Evolutionary conservation across 1,140 invertebrate genomes (phyloP).

Genomic region (Babylonia areolata): DNA sequence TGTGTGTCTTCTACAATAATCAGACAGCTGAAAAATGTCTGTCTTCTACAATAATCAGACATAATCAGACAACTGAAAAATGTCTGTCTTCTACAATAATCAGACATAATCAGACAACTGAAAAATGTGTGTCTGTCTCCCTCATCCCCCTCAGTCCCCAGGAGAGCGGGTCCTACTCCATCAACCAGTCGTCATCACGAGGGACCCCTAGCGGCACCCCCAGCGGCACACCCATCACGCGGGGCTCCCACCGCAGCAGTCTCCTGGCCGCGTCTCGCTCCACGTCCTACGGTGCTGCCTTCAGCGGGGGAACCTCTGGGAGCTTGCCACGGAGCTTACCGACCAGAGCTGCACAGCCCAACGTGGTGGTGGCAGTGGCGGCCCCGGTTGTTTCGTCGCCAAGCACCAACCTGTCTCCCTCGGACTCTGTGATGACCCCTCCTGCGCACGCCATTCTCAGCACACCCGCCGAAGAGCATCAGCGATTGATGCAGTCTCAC

Average conservation of each 20-base stretch:
- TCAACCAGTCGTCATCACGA: conserved; percentile 37
- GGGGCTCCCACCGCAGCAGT: not conserved
- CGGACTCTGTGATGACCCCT: conserved; percentile 19
- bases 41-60: too few relatives aligned
- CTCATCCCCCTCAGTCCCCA: conserved; percentile 29
- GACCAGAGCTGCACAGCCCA: not conserved
- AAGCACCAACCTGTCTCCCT: not conserved
- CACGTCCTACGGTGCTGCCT: conserved; percentile 6
- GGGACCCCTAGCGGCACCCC: conserved; percentile 48
- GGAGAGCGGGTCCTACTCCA: conserved; percentile 35
- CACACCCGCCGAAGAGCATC: not conserved
- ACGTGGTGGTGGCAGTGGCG: too few relatives aligned
- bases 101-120: too few relatives aligned
- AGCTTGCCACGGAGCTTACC: not conserved
- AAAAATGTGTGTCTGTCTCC: not conserved
- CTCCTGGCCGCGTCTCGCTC: not conserved
- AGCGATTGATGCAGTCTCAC: not conserved
- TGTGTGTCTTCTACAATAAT: too few relatives aligned
- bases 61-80: too few relatives aligned
- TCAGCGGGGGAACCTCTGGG: not conserved
- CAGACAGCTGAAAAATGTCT: too few relatives aligned
- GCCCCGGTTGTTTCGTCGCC: not conserved
- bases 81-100: too few relatives aligned
- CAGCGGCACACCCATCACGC: conserved; percentile 42
- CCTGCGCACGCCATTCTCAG: not conserved